Evolutionary conservation across 2,888 invertebrate genomes (phyloP).

Genomic region (Hermodice carunculata): DNA sequence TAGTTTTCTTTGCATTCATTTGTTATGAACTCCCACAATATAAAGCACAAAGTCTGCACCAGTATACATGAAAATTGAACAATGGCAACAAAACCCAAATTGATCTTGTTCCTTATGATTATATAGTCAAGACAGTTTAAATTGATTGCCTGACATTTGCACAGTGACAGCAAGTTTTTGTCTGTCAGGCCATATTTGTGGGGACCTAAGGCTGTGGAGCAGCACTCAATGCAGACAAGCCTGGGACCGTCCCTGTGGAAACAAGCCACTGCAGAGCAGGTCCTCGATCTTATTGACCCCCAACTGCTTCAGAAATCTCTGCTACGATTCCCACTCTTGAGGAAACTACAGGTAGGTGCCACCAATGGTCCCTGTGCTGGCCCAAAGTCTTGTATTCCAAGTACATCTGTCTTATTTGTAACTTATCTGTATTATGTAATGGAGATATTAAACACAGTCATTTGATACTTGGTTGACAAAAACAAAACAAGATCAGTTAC

Average conservation of each 20-base stretch:
- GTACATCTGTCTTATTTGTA: too few species aligned
- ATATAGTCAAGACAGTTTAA: neutral
- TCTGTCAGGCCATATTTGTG: slow-evolving; percentile 82
- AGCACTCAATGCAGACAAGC: slow-evolving; percentile 74
- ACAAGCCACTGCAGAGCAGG: slow-evolving; percentile 80
- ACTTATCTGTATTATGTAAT: too few species aligned
- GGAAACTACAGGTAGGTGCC: slow-evolving; percentile 71
- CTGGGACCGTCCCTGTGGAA: slow-evolving; percentile 76
- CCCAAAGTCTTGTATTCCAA: too few species aligned
- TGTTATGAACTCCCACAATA: too few species aligned
- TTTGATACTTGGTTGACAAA: too few species aligned
- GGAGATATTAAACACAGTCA: too few species aligned
- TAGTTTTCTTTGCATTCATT: too few species aligned
- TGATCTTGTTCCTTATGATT: neutral
- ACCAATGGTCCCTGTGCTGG: too few species aligned
- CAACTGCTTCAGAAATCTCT: slow-evolving; percentile 79
- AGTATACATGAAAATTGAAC: too few species aligned
- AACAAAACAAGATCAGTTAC: too few species aligned
- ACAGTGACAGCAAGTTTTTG: neutral
- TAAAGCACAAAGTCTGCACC: too few species aligned
- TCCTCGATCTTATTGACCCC: slow-evolving; percentile 79
- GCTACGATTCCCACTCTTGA: slow-evolving; percentile 78
- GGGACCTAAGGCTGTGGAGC: slow-evolving; percentile 84
- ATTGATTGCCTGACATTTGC: neutral
- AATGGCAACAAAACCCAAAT: too few species aligned